Conservation (phyloP, 2,888 invertebrate genomes). For the Biston betularia region DNA sequence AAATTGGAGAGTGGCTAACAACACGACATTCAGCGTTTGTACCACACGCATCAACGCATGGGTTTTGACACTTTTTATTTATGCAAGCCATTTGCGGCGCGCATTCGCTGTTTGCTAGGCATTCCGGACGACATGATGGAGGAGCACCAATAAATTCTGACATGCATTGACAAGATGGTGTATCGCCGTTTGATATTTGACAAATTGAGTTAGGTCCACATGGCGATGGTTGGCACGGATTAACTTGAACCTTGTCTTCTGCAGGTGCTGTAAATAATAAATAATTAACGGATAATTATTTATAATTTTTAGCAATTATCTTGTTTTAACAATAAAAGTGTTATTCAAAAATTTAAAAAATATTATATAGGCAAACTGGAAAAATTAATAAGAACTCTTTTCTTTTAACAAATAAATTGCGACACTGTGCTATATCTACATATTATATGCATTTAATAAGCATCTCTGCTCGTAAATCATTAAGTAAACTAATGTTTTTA, state of each 20-base stretch:
- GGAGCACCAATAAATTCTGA: conserved; percentile 89
- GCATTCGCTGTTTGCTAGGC: conserved; percentile 91
- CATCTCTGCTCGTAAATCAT: no score
- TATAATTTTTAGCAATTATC: neutral
- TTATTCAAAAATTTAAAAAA: no score
- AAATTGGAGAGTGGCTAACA: conserved; percentile 90
- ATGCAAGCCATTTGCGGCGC: conserved; percentile 89
- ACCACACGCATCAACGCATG: conserved; percentile 91
- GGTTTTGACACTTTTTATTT: conserved; percentile 91
- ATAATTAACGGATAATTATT: neutral
- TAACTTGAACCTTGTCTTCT: conserved; percentile 62
- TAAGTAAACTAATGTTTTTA: neutral
- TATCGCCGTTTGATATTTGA: conserved; percentile 80
- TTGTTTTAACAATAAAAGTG: neutral
- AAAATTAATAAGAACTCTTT: no score
- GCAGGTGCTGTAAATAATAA: conserved; percentile 60
- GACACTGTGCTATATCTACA: no score
- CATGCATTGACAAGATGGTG: conserved; percentile 90
- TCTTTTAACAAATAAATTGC: no score
- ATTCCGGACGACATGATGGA: conserved; percentile 91
- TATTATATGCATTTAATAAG: no score
- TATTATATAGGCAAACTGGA: no score
- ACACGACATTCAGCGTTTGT: conserved; percentile 91
- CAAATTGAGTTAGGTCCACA: conserved; percentile 91
- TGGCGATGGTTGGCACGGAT: conserved; percentile 91